phyloP scores from a whole-genome alignment of 2,888 invertebrate genomes.

The Diplazon laetatorius region DNA sequence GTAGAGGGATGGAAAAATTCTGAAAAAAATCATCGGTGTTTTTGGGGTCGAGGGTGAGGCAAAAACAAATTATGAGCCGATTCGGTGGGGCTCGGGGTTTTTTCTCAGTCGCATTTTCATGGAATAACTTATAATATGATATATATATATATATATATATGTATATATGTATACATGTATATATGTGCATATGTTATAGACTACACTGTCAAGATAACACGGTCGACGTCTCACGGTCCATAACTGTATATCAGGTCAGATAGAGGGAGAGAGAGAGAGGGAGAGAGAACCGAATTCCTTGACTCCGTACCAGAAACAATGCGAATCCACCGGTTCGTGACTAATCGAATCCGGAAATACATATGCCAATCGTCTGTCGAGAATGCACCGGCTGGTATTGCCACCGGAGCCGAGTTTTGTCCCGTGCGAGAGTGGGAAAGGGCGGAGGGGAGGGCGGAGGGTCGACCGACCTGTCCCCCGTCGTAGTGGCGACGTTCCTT shows the following conservation, averaged over 20 bases:
- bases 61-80: too few species aligned
- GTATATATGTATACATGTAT: not conserved
- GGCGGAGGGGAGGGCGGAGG: too few species aligned
- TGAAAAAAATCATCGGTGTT: too few species aligned
- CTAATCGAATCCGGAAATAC: constrained; percentile 73
- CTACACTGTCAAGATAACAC: constrained; percentile 21
- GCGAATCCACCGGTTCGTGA: constrained; percentile 65
- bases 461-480: too few species aligned
- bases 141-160: not conserved
- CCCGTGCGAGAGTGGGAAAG: not conserved
- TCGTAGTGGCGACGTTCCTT: too few species aligned
- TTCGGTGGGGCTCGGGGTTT: too few species aligned
- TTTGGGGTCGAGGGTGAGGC: too few species aligned
- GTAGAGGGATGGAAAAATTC: too few species aligned
- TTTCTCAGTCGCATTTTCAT: too few species aligned
- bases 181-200: not conserved
- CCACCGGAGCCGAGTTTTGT: constrained; percentile 17
- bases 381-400: constrained; percentile 54
- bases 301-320: constrained; percentile 53
- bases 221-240: not conserved
- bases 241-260: constrained; percentile 25
- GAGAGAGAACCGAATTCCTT: constrained; percentile 46
- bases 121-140: not conserved
- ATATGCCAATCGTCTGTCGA: constrained; percentile 73
- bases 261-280: too few species aligned